phyloP scores from a whole-genome alignment of 2,888 invertebrate genomes.

The Tachystola acroxantha region DNA sequence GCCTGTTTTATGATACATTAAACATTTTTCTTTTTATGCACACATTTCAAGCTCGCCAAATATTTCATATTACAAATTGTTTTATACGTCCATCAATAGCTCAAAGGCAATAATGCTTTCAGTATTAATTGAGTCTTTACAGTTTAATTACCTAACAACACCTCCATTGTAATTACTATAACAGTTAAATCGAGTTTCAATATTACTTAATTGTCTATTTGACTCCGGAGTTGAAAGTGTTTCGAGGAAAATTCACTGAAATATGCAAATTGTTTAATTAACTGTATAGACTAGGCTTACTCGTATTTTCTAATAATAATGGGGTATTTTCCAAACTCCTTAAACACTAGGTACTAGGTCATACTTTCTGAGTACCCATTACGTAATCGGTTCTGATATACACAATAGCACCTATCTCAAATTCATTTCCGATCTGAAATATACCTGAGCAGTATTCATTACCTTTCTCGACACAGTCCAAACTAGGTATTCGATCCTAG shows the following conservation, averaged over 20 bases:
- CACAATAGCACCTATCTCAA: constrained; percentile 21
- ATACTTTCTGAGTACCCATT: neutral
- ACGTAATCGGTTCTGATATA: constrained; percentile 11
- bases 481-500: constrained; percentile 1
- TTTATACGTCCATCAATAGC: neutral
- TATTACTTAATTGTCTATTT: constrained; percentile 21
- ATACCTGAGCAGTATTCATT: constrained; percentile 3
- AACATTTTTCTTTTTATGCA: constrained; percentile 12
- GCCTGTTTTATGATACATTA: constrained; percentile 16
- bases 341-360: too few relatives aligned
- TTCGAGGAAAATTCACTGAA: constrained; percentile 11
- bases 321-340: constrained; percentile 10
- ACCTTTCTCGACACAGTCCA: neutral
- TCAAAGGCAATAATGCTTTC: neutral
- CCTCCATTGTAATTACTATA: constrained; percentile 15
- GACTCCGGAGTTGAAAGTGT: constrained; percentile 14
- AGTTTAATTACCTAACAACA: constrained; percentile 10
- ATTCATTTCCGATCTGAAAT: neutral
- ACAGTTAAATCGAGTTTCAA: constrained; percentile 20
- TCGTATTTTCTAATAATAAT: constrained; percentile 19
- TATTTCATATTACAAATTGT: constrained; percentile 12
- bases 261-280: constrained; percentile 29
- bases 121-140: neutral
- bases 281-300: constrained; percentile 25
- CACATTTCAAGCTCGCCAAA: constrained; percentile 30